Evolutionary conservation across 2,113 vertebrate genomes (phyloP), one percentile per base, ranked within the genome.

Genomic region (Barnardius zonarius): DNA sequence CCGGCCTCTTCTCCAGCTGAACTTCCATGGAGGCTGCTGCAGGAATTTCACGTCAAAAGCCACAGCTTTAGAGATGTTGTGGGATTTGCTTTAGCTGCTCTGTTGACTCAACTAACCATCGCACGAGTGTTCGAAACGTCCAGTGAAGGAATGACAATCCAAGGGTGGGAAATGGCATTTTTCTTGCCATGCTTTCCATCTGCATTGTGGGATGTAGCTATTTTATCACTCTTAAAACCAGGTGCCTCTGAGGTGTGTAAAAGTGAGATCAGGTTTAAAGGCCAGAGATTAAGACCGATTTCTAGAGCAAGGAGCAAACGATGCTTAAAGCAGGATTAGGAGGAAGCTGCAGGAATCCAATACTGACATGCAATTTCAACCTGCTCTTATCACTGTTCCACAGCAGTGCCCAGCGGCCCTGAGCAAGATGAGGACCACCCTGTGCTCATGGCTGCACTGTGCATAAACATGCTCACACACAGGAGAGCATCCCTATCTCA

Each of bases 81-180:
- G 91, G 94, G 91, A 77, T 92, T 86, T 88, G 88, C 88, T 59
- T 72, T 37, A 75, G 91, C 88, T 83, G 95, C 88, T 95, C 93
- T 92, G 92, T 86, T 86, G 90, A 92, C 86, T 93, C 93, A 75
- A 86, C 88, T 81, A 93, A 92, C 83, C 61, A 39, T 2, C 43
- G 69, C 44, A 48, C 0, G 14, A 13, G 59, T 51, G 68, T 81
- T 77, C 22, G 2, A 70, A 86, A 77, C n/a, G 76, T 55, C 80
- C 93, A 43, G 61, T 0, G 8, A 31, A 70, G 79, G 55, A 81
- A 90, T 16, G 46, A 63, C 19, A 75, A 92, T 81, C 94, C 88
- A 90, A 70, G 13, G 27, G 24, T 83, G 73, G 64, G 55, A 97
- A 91, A 88, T 59, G 78, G 5, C 31, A 62, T 35, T 67, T 78